A percentile compares a stretch with the other conserved stretches of the same genome.
Evolutionary conservation across 2,888 invertebrate species (phyloP).

Genomic region (Platycheirus rosarum): DNA sequence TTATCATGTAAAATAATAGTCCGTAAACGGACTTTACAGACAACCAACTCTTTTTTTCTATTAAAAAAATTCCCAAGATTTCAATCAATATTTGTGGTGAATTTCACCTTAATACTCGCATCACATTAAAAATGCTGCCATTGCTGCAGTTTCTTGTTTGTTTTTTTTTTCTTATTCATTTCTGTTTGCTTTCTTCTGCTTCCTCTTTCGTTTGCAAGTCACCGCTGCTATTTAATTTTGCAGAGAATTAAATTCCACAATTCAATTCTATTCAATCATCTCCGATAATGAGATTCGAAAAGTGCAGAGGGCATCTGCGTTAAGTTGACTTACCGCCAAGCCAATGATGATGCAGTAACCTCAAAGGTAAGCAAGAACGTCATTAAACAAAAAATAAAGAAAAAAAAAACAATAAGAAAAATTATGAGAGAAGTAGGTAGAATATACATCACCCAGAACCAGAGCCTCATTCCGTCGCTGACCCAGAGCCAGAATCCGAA

Average conservation of each 20-base stretch:
- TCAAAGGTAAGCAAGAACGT: slow-evolving; percentile 43
- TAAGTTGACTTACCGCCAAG: slow-evolving; percentile 15
- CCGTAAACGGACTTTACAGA: too few species aligned
- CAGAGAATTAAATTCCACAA: slow-evolving; percentile 66
- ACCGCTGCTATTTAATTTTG: slow-evolving; percentile 65
- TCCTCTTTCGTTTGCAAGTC: slow-evolving; percentile 22
- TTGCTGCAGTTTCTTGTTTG: slow-evolving; percentile 1
- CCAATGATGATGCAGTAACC: slow-evolving; percentile 32
- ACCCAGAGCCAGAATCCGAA: slow-evolving; percentile 48
- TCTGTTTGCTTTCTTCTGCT: slow-evolving; percentile 16
- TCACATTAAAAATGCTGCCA: neutral
- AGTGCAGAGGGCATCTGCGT: slow-evolving; percentile 63
- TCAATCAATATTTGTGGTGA: neutral
- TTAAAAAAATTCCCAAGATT: too few species aligned
- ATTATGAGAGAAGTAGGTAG: neutral
- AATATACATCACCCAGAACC: neutral
- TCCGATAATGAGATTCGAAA: slow-evolving; percentile 67
- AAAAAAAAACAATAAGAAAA: slow-evolving; percentile 6
- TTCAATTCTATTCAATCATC: slow-evolving; percentile 71
- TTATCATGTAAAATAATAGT: too few species aligned
- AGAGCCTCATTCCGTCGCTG: slow-evolving; percentile 26
- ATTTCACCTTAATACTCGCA: neutral
- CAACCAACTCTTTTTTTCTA: too few species aligned
- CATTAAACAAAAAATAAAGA: slow-evolving; percentile 25
- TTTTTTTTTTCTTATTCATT: too few species aligned